phyloP scores from a whole-genome alignment of 1,140 invertebrate species.

The Heliothis virescens region DNA sequence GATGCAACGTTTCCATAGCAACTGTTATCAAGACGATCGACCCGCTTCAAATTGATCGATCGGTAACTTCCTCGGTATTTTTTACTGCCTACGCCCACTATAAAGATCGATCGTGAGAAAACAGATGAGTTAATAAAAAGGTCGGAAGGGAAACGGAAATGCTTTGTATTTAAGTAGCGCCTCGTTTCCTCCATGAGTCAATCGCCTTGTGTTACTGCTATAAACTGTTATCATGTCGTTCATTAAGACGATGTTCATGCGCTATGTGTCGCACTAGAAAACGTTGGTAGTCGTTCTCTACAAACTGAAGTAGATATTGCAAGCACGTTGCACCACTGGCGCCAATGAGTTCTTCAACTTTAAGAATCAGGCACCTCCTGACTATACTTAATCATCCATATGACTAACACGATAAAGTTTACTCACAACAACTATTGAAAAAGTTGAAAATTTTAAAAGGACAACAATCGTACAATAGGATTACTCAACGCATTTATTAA shows the following conservation, averaged over 20 bases:
- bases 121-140: conserved; percentile 71
- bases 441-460: conserved; percentile 52
- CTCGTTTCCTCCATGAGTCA: conserved; percentile 78
- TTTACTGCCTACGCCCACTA: conserved; percentile 66
- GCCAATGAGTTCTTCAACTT: conserved; percentile 27
- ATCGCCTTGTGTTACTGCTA: conserved; percentile 66
- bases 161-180: conserved; percentile 74
- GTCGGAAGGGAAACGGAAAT: conserved; percentile 78
- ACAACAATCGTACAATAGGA: conserved; percentile 64
- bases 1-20: conserved; percentile 71
- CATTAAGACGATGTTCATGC: conserved; percentile 70
- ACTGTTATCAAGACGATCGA: conserved; percentile 70
- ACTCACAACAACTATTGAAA: conserved; percentile 47
- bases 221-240: conserved; percentile 77
- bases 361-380: neutral
- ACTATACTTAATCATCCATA: conserved; percentile 16
- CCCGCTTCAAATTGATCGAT: conserved; percentile 61
- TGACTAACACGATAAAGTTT: conserved; percentile 17
- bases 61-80: conserved; percentile 69
- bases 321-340: conserved; percentile 35
- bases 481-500: conserved; percentile 80
- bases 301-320: conserved; percentile 46
- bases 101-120: conserved; percentile 76
- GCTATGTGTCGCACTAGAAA: conserved; percentile 53
- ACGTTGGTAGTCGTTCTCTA: conserved; percentile 54